Percentiles rank a stretch among this genome's conserved stretches.
phyloP scores from a whole-genome alignment of 2,888 invertebrate species.

The Thymelicus lineola region DNA sequence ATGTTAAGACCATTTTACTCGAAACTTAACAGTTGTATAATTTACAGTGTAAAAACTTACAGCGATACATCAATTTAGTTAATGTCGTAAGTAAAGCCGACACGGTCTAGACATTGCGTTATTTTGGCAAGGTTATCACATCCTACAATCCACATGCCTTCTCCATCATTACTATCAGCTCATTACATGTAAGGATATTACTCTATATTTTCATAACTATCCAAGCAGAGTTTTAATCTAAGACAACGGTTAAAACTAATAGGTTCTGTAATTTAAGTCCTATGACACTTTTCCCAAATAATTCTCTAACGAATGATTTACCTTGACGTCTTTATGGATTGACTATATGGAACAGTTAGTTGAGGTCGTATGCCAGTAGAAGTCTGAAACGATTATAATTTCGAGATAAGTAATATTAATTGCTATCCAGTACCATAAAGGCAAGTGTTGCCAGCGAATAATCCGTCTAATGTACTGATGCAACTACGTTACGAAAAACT shows the following conservation, averaged over 20 bases:
- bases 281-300: too few relatives aligned
- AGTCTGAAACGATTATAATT: conserved; percentile 70
- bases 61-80: background rate
- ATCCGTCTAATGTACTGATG: conserved; percentile 63
- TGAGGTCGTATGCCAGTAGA: conserved; percentile 52
- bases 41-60: background rate
- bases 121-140: background rate
- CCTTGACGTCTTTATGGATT: too few relatives aligned
- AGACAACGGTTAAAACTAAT: too few relatives aligned
- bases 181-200: too few relatives aligned
- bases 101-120: conserved; percentile 12
- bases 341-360: too few relatives aligned
- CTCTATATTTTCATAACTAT: too few relatives aligned
- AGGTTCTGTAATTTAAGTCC: too few relatives aligned
- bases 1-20: background rate
- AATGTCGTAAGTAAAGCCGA: background rate
- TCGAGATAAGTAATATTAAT: conserved; percentile 77
- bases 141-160: background rate
- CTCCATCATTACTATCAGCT: too few relatives aligned
- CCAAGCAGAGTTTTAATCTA: too few relatives aligned
- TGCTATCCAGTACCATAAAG: conserved; percentile 68
- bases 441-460: conserved; percentile 63
- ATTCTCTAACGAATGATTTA: too few relatives aligned
- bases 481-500: conserved; percentile 65
- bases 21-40: background rate